These are phyloP conservation scores for Myiopsitta monachus DNA, from an alignment of 2,113 vertebrate species.

Conservation along the genomic window DNA sequence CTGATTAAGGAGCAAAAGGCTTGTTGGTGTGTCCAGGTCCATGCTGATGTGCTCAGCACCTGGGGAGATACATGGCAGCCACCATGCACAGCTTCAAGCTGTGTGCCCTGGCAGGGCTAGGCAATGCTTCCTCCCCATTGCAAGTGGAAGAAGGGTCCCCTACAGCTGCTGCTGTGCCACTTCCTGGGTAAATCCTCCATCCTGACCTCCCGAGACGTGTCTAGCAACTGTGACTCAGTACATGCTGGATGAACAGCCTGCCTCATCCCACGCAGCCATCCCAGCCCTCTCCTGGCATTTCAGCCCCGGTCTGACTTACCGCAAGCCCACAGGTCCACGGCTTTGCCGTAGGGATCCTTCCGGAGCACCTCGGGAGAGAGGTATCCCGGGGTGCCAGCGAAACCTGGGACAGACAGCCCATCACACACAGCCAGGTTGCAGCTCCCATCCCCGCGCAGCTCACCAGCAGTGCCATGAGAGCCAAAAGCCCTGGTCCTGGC, in stretches of 20 bases:
- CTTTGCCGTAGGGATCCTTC: slow-evolving; percentile 95
- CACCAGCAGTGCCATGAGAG: fast-evolving
- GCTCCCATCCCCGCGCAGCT: background rate
- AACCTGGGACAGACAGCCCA: slow-evolving; percentile 71
- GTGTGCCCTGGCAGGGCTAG: background rate
- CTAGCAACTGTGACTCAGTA: background rate
- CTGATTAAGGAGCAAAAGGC: background rate
- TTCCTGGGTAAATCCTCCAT: background rate
- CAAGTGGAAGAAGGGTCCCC: background rate
- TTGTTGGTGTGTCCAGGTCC: background rate
- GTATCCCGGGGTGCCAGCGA: slow-evolving; percentile 83
- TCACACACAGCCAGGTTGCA: background rate
- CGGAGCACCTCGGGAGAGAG: slow-evolving; percentile 90
- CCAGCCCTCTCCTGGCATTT: fast-evolving
- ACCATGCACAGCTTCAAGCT: background rate
- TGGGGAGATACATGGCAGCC: background rate
- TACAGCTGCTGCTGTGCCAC: background rate
- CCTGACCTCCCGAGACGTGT: fast-evolving
- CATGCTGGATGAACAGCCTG: background rate
- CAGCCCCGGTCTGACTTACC: slow-evolving; percentile 73
- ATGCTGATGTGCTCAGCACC: slow-evolving; percentile 67
- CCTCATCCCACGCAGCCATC: background rate
- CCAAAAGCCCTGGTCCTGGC: background rate
- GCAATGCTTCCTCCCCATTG: fast-evolving
- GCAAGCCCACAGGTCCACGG: slow-evolving; percentile 95